Evolutionary conservation across 1,140 invertebrate genomes (phyloP).

Genomic region (Trinorchestia longiramus): DNA sequence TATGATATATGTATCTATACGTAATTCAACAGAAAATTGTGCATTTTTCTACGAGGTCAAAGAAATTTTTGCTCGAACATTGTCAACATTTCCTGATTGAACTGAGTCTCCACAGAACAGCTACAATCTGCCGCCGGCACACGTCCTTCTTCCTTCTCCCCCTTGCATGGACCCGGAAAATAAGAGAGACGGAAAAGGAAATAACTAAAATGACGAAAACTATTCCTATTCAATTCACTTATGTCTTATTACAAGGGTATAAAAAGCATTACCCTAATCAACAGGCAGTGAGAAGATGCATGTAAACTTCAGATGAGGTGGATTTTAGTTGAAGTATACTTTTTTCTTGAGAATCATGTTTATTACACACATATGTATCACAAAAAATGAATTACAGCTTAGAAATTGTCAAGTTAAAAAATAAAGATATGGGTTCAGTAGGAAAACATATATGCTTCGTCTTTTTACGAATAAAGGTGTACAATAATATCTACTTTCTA

Average conservation of each 20-base stretch:
- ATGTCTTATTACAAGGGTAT: background rate
- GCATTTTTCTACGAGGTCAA: no score
- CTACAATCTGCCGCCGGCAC: background rate
- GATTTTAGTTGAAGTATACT: background rate
- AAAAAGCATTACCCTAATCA: background rate
- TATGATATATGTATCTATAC: no score
- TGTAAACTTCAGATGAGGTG: background rate
- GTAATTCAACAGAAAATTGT: background rate
- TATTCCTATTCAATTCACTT: background rate
- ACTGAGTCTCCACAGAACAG: background rate
- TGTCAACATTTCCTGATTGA: background rate
- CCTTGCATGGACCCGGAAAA: no score
- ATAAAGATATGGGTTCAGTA: background rate
- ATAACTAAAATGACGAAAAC: no score
- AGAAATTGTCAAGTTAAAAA: background rate
- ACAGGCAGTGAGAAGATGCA: background rate
- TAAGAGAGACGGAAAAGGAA: no score
- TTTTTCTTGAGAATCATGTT: background rate
- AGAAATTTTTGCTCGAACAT: no score
- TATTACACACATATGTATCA: background rate
- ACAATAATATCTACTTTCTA: no score
- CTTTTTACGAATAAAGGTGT: background rate
- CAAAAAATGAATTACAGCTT: background rate
- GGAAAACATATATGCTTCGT: background rate
- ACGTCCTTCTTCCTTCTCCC: no score